Evolutionary conservation across 1,140 invertebrate species (phyloP), one percentile per base, ranked within the genome.

Genomic region (Plectus sambesii): DNA sequence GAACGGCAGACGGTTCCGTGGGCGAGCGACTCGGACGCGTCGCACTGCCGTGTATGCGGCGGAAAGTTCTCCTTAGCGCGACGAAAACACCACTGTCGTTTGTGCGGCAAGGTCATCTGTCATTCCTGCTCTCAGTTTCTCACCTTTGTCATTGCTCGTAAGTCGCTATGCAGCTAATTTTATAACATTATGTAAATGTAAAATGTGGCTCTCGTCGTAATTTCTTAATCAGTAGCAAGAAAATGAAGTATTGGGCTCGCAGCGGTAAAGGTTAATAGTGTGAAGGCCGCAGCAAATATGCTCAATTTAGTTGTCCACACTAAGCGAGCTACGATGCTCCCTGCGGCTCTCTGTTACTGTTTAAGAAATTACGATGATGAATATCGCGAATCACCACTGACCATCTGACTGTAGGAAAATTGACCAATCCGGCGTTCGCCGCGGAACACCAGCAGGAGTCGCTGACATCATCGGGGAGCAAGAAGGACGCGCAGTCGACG

Each of bases 51-150:
- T 2, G 82, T 79, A 56, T 98, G 92, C 76, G 84, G 84, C 3
- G 81, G 80, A 67, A 78, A 78, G 39, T 98, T 98, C 69, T 81
- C 82, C 59, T 66, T 96, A 26, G 80, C 86, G 0, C 76, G 85
- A 45, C 74, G 90, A 49, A 84, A 90, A 69, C 92, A 97, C 74
- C 92, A 98, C 71, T 98, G 92, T 67, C 75, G 92, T 55, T 74
- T 97, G 3, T 97, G 92, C 76, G 92, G 93, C 0, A 83, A 83
- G 42, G 82, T 98, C 47, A 84, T 96, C 77, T 98, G 92, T 70
- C 78, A 89, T 68, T 80, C 82, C 56, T 98, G 92, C 70, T 94
- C 88, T 12, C 73, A 81, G 53, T 93, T 92, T 72, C 73, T 97
- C 50, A 78, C 83, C 29, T 75, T 87, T 61, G 73, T 79, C 42